phyloP scores from a whole-genome alignment of 2,113 vertebrate genomes.

The Clarias magur region DNA sequence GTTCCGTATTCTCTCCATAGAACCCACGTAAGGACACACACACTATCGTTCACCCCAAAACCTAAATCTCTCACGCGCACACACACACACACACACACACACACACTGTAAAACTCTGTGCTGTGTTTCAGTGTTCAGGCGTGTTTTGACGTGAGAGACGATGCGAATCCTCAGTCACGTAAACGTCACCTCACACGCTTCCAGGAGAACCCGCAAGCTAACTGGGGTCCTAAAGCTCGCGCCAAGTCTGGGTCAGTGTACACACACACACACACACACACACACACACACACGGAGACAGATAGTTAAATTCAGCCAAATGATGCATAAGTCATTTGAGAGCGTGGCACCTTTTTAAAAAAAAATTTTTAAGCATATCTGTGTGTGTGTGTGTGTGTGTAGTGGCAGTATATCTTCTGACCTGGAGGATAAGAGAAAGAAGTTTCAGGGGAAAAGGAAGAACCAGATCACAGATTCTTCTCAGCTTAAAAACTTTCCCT shows the following conservation, averaged over 20 bases:
- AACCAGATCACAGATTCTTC: slow-evolving; percentile 62
- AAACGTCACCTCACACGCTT: slow-evolving; percentile 84
- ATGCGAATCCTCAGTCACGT: slow-evolving; percentile 90
- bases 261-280: neutral
- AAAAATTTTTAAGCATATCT: too few relatives aligned
- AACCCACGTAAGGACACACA: slow-evolving; percentile 74
- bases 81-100: neutral
- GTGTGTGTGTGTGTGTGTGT: slow-evolving; percentile 19
- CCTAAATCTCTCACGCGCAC: too few relatives aligned
- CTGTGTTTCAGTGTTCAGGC: slow-evolving; percentile 74
- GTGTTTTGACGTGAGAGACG: slow-evolving; percentile 81
- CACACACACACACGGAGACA: neutral
- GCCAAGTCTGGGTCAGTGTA: slow-evolving; percentile 79
- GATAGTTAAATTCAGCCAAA: neutral
- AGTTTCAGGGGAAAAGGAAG: slow-evolving; percentile 84
- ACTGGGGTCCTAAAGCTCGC: slow-evolving; percentile 89
- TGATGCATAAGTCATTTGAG: neutral
- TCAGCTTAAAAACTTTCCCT: slow-evolving; percentile 76
- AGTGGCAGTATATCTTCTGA: slow-evolving; percentile 70
- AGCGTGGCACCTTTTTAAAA: neutral
- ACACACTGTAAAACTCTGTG: slow-evolving; percentile 5
- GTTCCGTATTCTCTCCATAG: slow-evolving; percentile 78
- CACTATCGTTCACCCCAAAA: neutral
- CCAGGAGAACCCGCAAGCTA: slow-evolving; percentile 88
- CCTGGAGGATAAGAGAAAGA: slow-evolving; percentile 76